Percentiles rank a stretch among this genome's conserved stretches.
Evolutionary conservation across 2,888 invertebrate species (phyloP).

Genomic region (Mellilla xanthometata): DNA sequence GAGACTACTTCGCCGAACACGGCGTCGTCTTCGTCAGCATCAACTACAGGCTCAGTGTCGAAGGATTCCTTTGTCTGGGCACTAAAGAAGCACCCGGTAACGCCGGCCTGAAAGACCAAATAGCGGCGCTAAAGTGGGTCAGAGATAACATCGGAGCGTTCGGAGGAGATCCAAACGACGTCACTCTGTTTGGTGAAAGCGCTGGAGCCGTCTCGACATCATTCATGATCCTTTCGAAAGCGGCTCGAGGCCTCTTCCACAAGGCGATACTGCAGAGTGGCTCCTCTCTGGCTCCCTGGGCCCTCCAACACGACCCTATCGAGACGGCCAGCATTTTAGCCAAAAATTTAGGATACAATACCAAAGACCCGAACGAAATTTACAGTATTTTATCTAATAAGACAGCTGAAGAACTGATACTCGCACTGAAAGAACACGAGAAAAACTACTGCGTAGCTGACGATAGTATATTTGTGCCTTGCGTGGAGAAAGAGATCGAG

Average conservation of each 20-base stretch:
- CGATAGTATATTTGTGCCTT: constrained; percentile 63
- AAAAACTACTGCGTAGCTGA: constrained; percentile 61
- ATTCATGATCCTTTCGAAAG: constrained; percentile 57
- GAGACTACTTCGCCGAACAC: constrained; percentile 82
- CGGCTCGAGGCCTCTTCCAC: constrained; percentile 65
- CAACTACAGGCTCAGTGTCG: constrained; percentile 82
- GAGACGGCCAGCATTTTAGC: constrained; percentile 56
- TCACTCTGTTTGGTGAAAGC: constrained; percentile 73
- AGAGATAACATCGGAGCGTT: constrained; percentile 63
- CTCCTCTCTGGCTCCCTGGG: constrained; percentile 67
- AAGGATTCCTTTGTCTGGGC: constrained; percentile 85
- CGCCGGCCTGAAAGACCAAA: constrained; percentile 82
- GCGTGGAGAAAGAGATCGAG: constrained; percentile 60
- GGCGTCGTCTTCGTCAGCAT: constrained; percentile 83
- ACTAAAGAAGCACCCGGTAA: constrained; percentile 85
- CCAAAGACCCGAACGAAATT: constrained; percentile 61
- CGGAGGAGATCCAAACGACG: constrained; percentile 66
- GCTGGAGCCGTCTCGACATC: constrained; percentile 72
- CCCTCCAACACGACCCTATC: constrained; percentile 62
- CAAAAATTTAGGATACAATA: constrained; percentile 61
- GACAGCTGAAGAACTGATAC: constrained; percentile 54
- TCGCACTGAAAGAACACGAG: constrained; percentile 53
- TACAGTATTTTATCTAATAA: constrained; percentile 57
- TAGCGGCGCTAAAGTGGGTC: constrained; percentile 70
- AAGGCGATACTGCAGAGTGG: constrained; percentile 71